Evolutionary conservation across 2,888 invertebrate species (phyloP), one percentile per base, ranked within the genome.

Genomic region (Cyclophora punctaria): DNA sequence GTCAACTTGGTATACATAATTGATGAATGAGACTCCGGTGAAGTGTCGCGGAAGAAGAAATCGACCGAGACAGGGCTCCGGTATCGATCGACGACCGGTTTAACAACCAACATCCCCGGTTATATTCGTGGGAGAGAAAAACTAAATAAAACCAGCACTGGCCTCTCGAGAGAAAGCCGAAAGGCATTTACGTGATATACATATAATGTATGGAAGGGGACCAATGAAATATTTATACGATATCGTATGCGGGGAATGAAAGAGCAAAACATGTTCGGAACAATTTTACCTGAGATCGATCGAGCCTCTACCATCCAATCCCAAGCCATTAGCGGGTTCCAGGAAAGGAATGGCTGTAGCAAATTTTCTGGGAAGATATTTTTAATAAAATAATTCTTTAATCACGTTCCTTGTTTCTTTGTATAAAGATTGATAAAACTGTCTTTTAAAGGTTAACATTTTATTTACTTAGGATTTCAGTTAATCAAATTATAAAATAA

Each of bases 1-100:
- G 71, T 71, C 73, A 77, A 77, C 65, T 62, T 59, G 58, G 64
- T 71, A 76, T 76, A 75, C 77, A 78, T 79, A 79, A 81, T 78
- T 75, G 73, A 81, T 80, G 73, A 76, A 74, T 75, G 69, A 64
- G 62, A 58, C 58, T 63, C 63, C 62, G 33, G 5, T 66, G 66
- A 64, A 66, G 57, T 70, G 71, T 71, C 66, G 73, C 74, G 78
- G 78, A 79, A 78, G 74, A 75, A 71, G 75, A 76, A 79, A 78
- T 78, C 76, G 72, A 77, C 74, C 75, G 73, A 72, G 69, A 73
- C 74, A 67, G 61, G 59, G 69, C 68, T 64, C 64, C 63, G 66
- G 67, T 73, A 71, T 73, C 70, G 71, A 73, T 70, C 73, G 72
- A 67, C 50, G 52, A 73, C 74, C 72, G 74, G 79, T 77, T 78